Percentiles rank a stretch among this genome's conserved stretches.
These are phyloP conservation scores for Acrossocheilus wenchowensis DNA, from an alignment of 2,797 vertebrate species.

Conservation along the genomic window DNA sequence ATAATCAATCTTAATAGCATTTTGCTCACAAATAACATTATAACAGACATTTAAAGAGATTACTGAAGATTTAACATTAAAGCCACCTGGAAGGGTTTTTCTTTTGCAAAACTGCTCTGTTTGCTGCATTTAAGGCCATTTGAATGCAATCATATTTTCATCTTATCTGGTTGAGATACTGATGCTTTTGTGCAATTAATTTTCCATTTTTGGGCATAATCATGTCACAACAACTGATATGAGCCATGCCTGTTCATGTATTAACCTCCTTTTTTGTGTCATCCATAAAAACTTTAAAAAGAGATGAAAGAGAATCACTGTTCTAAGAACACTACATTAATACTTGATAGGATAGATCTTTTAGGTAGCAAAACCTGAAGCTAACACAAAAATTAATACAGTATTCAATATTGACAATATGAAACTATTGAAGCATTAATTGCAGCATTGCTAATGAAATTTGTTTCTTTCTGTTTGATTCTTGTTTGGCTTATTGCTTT, in stretches of 20 bases:
- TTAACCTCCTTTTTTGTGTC: background rate
- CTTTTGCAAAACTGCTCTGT: background rate
- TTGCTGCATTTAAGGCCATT: background rate
- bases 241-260: background rate
- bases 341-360: background rate
- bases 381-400: background rate
- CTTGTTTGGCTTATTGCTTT: background rate
- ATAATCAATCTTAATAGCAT: background rate
- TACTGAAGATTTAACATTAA: background rate
- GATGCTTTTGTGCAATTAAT: conserved; percentile 41
- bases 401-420: background rate
- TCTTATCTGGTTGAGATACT: conserved; percentile 21
- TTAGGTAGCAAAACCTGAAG: background rate
- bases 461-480: background rate
- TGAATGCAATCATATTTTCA: background rate
- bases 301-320: background rate
- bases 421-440: background rate
- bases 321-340: background rate
- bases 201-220: conserved; percentile 27
- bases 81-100: background rate
- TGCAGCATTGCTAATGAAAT: background rate
- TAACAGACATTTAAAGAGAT: background rate
- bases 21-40: background rate
- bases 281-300: background rate
- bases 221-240: background rate